Conservation (phyloP, 2,888 invertebrate species). For the Hypselothyrea guttata region DNA sequence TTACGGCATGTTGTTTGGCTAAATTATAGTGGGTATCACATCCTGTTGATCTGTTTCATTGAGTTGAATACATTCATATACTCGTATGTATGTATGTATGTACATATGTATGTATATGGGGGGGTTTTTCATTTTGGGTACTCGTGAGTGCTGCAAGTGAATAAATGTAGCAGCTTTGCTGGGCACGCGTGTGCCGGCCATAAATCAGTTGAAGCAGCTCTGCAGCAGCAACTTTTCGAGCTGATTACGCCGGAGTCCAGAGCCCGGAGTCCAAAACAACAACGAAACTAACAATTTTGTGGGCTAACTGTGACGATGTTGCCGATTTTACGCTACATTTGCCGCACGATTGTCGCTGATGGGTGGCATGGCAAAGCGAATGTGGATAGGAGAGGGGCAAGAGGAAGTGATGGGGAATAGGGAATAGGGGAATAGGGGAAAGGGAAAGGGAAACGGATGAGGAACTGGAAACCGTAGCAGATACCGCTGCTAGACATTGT, state of each 20-base stretch:
- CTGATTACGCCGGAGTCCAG: constrained; percentile 47
- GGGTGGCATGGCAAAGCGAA: constrained; percentile 1
- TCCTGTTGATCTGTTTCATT: constrained; percentile 25
- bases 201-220: constrained; percentile 42
- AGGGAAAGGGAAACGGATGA: constrained; percentile 16
- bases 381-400: neutral
- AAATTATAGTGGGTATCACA: constrained; percentile 9
- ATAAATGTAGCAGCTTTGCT: constrained; percentile 35
- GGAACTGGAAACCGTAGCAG: constrained; percentile 42
- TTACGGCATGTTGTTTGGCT: too few species aligned
- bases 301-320: constrained; percentile 59
- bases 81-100: too few species aligned
- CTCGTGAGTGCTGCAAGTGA: constrained; percentile 30
- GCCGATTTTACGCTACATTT: constrained; percentile 72
- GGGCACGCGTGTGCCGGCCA: constrained; percentile 48
- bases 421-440: neutral
- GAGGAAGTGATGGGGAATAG: neutral
- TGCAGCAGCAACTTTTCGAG: constrained; percentile 29
- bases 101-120: too few species aligned
- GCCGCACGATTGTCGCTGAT: constrained; percentile 63
- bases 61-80: neutral
- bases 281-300: constrained; percentile 68
- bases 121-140: neutral
- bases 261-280: neutral
- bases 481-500: constrained; percentile 48